Percentiles rank a stretch among this genome's conserved stretches.
Conservation (phyloP, 2,113 vertebrate species). For the Hemicordylus capensis region DNA sequence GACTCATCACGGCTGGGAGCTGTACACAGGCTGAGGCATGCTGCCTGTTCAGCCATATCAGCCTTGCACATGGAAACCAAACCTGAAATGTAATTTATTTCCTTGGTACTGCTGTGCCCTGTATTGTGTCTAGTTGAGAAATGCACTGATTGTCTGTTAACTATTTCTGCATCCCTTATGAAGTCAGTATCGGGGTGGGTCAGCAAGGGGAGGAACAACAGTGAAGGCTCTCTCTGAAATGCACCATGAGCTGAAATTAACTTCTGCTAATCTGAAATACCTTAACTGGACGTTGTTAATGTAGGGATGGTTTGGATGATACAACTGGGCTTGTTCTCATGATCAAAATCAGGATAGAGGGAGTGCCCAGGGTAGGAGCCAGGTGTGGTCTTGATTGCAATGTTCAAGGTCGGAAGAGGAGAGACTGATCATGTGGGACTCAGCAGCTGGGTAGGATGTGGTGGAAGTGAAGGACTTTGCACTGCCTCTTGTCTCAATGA, state of each 20-base stretch:
- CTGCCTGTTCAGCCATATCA: neutral
- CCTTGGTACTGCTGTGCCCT: neutral
- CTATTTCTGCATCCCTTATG: neutral
- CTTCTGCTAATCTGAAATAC: neutral
- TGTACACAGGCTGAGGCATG: neutral
- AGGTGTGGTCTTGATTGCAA: too few relatives aligned
- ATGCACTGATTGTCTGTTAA: neutral
- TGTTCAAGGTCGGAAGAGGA: too few relatives aligned
- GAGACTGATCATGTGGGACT: too few relatives aligned
- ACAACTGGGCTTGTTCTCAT: too few relatives aligned
- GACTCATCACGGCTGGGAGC: neutral
- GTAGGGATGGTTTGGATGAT: too few relatives aligned
- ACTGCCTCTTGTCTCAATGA: too few relatives aligned
- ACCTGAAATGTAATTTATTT: slow-evolving; percentile 2
- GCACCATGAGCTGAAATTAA: neutral
- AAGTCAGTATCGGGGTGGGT: neutral
- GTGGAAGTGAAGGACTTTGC: too few relatives aligned
- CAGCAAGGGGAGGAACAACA: neutral
- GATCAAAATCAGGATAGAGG: too few relatives aligned
- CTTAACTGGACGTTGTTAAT: neutral
- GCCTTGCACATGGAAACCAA: neutral
- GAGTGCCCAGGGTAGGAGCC: too few relatives aligned
- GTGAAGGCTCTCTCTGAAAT: neutral
- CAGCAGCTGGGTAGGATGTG: too few relatives aligned
- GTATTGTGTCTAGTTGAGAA: neutral